Evolutionary conservation across 2,797 vertebrate genomes (phyloP).

Genomic region (Lithobates sylvaticus): DNA sequence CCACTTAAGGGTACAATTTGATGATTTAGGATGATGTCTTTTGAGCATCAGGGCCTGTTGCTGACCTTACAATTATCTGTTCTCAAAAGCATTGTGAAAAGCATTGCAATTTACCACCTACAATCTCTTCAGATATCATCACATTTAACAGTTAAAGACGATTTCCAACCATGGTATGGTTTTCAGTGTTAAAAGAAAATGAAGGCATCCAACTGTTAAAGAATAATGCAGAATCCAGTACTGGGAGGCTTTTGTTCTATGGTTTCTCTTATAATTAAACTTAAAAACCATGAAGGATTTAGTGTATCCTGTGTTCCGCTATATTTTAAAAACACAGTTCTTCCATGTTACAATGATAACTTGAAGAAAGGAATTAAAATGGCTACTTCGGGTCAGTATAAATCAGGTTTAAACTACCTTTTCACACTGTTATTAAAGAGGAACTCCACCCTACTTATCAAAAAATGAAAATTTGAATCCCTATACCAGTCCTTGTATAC

Average conservation of each 20-base stretch:
- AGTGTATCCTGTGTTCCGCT: not conserved
- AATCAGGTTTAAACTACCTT: not conserved
- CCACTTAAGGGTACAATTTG: conserved; percentile 62
- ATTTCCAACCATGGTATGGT: conserved; percentile 40
- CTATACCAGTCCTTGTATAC: no score
- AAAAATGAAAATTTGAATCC: no score
- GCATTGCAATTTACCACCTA: conserved; percentile 62
- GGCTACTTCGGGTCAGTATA: not conserved
- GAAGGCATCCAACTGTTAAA: conserved; percentile 38
- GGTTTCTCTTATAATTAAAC: conserved; percentile 43
- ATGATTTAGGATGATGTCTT: conserved; percentile 60
- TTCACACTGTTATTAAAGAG: no score
- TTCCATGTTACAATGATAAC: not conserved
- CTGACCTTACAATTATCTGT: conserved; percentile 62
- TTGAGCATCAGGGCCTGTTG: conserved; percentile 57
- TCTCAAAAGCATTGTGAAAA: conserved; percentile 60
- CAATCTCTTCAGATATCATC: conserved; percentile 50
- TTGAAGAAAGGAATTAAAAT: not conserved
- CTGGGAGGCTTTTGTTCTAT: conserved; percentile 34
- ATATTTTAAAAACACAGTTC: not conserved
- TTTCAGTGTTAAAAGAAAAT: conserved; percentile 56
- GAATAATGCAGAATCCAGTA: conserved; percentile 44
- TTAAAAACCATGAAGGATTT: conserved; percentile 16
- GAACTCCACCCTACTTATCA: no score
- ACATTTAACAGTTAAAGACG: conserved; percentile 52